A percentile compares a stretch with the other conserved stretches of the same genome.
Evolutionary conservation across 1,140 invertebrate genomes (phyloP).

Genomic region (Megalonaias nervosa): DNA sequence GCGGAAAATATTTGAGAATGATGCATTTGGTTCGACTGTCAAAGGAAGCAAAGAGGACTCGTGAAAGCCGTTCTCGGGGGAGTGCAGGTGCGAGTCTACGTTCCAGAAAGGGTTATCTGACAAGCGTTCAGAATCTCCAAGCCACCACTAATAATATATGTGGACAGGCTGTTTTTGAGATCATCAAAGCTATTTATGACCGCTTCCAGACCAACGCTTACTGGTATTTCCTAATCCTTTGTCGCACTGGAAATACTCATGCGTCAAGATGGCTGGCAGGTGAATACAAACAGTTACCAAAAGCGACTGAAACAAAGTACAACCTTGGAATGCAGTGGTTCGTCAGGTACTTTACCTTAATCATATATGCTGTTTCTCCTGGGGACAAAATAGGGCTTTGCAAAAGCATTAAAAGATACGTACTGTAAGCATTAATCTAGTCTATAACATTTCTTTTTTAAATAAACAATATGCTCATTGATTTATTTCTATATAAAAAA

Average conservation of each 20-base stretch:
- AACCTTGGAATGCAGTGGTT: constrained; percentile 37
- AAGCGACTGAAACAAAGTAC: constrained; percentile 23
- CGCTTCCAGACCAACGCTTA: constrained; percentile 28
- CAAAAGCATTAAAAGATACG: too few species aligned
- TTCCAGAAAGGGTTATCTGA: constrained; percentile 34
- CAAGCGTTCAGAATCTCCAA: constrained; percentile 37
- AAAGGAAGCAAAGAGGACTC: constrained; percentile 22
- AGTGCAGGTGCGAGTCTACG: constrained; percentile 25
- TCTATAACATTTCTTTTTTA: too few species aligned
- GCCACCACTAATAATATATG: constrained; percentile 30
- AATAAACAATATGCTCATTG: too few species aligned
- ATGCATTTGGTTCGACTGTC: constrained; percentile 21
- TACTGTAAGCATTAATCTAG: too few species aligned
- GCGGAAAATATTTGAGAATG: constrained; percentile 22
- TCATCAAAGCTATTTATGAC: constrained; percentile 27
- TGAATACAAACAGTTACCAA: constrained; percentile 6
- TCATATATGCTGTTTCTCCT: too few species aligned
- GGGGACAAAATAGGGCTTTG: too few species aligned
- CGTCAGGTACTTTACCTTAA: constrained; percentile 5
- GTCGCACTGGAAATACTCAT: constrained; percentile 28
- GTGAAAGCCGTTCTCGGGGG: constrained; percentile 18
- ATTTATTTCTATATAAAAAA: too few species aligned
- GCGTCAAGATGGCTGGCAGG: constrained; percentile 34
- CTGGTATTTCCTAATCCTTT: constrained; percentile 32
- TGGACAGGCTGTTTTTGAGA: constrained; percentile 28